A percentile compares a stretch with the other conserved stretches of the same genome.
phyloP scores from a whole-genome alignment of 2,113 vertebrate genomes.

The Eulacestoma nigropectus region DNA sequence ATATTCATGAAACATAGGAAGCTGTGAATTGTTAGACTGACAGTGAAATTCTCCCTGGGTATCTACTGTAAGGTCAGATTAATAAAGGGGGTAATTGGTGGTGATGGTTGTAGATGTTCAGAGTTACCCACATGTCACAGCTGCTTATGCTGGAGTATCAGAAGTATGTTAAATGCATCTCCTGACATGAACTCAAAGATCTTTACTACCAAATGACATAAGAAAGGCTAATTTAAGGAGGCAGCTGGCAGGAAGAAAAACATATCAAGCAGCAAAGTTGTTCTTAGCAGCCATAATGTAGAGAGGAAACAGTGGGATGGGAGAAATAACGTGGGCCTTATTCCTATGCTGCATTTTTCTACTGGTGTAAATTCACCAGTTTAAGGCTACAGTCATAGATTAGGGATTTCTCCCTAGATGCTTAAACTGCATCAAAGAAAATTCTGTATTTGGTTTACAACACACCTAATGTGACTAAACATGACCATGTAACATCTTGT shows the following conservation, averaged over 20 bases:
- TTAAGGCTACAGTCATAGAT: background rate
- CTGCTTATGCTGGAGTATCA: slow-evolving; percentile 17
- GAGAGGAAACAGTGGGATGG: background rate
- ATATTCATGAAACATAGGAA: slow-evolving; percentile 31
- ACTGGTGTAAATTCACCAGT: background rate
- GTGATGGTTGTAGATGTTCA: slow-evolving; percentile 55
- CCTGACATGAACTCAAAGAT: background rate
- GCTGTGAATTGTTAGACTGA: slow-evolving; percentile 43
- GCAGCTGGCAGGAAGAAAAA: slow-evolving; percentile 18
- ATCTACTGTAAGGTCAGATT: slow-evolving; percentile 10
- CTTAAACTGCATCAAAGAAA: background rate
- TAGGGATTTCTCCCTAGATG: background rate
- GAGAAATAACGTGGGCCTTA: background rate
- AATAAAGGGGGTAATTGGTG: slow-evolving; percentile 56
- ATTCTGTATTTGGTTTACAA: background rate
- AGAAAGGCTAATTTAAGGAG: slow-evolving; percentile 17
- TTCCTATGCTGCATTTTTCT: background rate
- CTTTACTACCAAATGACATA: background rate
- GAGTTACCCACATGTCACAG: slow-evolving; percentile 23
- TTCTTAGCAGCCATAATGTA: background rate
- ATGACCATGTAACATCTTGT: background rate
- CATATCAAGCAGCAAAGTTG: background rate
- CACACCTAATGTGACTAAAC: background rate
- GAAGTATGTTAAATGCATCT: slow-evolving; percentile 17
- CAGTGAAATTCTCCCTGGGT: slow-evolving; percentile 41